Evolutionary conservation across 2,888 invertebrate genomes (phyloP), one percentile per base, ranked within the genome.

Genomic region (Dioctria linearis): DNA sequence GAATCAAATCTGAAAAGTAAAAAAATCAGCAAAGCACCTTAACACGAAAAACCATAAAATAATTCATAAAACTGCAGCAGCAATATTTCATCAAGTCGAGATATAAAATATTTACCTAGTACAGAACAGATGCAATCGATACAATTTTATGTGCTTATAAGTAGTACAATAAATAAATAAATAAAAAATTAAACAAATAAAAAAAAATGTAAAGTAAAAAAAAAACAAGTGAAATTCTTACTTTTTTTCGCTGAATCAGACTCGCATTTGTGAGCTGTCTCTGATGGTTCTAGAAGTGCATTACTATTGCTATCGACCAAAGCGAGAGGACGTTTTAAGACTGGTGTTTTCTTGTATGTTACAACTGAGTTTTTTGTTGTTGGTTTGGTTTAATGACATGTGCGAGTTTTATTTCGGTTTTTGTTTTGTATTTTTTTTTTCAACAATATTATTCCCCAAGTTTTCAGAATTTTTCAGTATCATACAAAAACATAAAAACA

Each of bases 291-390:
- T 73, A 59, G 73, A 37, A 71, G 79, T 73, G 75, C 79, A 67
- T 66, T 79, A 25, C 57, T 81, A 59, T 79, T 79, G 51, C 66
- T 73, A 63, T 80, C 78, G 54, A 73, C 75, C 65, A 79, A 61
- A 65, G 65, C 78, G 25, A 25, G 25, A 25, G 82, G 83, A 61
- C 71, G 84, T 78, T 84, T 84, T 83, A 85, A 82, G 65, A 83
- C 83, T 85, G 91, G 91, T 85, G 92, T 91, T 89, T 94, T 94
- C 93, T 95, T 95, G 93, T 95, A 96, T 86, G 95, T 95, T 90
- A 95, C 95, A 91, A 95, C 94, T 94, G 43, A 51, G 2, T 51
- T 2, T 61, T 40, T 73, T 43, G 66, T 73, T 43, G 66, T 66
- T 66, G 40, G 37, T 43, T 61, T 13, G 8, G 61, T 13, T 9